These are phyloP conservation scores for Watsonalla binaria DNA, from an alignment of 2,888 invertebrate genomes.

Conservation along the genomic window DNA sequence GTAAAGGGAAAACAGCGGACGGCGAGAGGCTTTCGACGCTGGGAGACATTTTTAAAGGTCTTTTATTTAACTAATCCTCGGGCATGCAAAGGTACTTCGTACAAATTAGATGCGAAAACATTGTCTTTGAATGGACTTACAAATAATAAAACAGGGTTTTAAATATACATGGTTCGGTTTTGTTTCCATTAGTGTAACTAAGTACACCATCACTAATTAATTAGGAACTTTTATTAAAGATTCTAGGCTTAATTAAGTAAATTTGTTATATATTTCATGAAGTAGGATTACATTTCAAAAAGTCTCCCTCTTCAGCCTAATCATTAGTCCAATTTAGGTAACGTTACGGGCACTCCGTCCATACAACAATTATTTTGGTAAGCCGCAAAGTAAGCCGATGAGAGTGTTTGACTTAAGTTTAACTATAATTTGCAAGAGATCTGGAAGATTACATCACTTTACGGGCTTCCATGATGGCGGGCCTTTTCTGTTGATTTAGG, in stretches of 20 bases:
- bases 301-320: no score
- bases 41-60: conserved; percentile 49
- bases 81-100: conserved; percentile 33
- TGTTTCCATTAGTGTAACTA: no score
- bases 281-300: no score
- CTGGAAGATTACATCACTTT: conserved; percentile 67
- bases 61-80: conserved; percentile 61
- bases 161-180: no score
- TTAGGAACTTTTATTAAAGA: no score
- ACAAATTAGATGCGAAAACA: conserved; percentile 37
- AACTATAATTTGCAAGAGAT: conserved; percentile 68
- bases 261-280: no score
- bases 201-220: no score
- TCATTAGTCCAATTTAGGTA: no score
- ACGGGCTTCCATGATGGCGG: conserved; percentile 45
- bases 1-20: conserved; percentile 57
- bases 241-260: no score
- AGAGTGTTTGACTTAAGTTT: conserved; percentile 61
- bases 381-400: conserved; percentile 35
- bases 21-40: conserved; percentile 30
- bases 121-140: conserved; percentile 17
- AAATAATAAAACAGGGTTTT: not conserved
- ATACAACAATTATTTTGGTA: conserved; percentile 14
- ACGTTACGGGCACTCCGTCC: not conserved
- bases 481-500: conserved; percentile 67